Evolutionary conservation across 2,797 vertebrate genomes (phyloP), one percentile per base, ranked within the genome.

Genomic region (Telmatherina bonti): DNA sequence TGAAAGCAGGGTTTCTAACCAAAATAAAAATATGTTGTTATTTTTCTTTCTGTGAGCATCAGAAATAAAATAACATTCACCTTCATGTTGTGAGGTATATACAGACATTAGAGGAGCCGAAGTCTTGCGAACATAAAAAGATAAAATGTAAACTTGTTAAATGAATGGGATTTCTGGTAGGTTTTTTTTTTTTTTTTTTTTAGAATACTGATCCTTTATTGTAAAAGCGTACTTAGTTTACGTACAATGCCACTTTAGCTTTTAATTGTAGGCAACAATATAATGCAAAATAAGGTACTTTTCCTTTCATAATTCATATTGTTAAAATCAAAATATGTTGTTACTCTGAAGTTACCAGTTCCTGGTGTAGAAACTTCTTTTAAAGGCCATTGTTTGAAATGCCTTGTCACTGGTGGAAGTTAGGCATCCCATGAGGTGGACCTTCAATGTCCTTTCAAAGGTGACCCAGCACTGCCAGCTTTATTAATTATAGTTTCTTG

Each of bases 401-500:
- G 41, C 70, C 57, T 75, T 38, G 58, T 87, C 83, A 76, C 59
- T 41, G 33, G 27, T 22, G 5, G 38, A 74, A 76, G 74, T 83
- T 47, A 54, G 72, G 8, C 12, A 38, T 67, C 72, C 79, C 59
- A 58, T 67, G 67, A 79, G 70, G 59, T 78, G 85, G 78, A 54
- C 72, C 66, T 54, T 79, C 49, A 55, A 27, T 58, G 76, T 83
- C 85, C 74, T 81, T 72, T 66, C 72, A 81, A 72, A 78, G 80
- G 81, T 88, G 83, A 86, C 83, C 79, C n/a, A 66, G 12, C 76
- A 38, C 70, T 84, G 90, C 84, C 87, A 86, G 86, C 80, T 83
- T 88, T 90, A 91, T 91, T 91, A 89, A 92, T 93, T 90, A 79
- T 80, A 76, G 62, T 85, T 87, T 82, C 82, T 86, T 78, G 65